These are phyloP conservation scores for Perccottus glenii DNA, from an alignment of 2,113 vertebrate species.

Conservation along the genomic window DNA sequence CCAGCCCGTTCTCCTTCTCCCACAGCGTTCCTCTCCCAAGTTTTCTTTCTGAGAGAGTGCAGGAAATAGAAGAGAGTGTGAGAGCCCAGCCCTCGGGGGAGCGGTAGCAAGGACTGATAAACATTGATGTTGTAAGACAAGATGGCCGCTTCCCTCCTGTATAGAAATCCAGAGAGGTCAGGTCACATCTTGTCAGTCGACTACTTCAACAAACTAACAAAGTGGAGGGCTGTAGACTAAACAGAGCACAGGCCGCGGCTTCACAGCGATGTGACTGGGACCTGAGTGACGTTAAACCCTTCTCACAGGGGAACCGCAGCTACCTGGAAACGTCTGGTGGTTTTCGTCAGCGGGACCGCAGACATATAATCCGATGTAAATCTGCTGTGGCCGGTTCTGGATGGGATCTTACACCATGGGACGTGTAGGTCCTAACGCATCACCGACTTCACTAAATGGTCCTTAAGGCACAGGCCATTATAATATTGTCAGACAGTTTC, in stretches of 20 bases:
- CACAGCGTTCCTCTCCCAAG: slow-evolving; percentile 1
- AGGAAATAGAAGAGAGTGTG: slow-evolving; percentile 47
- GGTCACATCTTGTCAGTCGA: slow-evolving; percentile 63
- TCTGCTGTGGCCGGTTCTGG: slow-evolving; percentile 25
- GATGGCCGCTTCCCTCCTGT: slow-evolving; percentile 62
- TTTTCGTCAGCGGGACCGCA: slow-evolving; percentile 14
- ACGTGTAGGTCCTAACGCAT: slow-evolving; percentile 38
- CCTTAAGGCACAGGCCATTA: slow-evolving; percentile 33
- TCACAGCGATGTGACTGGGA: slow-evolving; percentile 10
- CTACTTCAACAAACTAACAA: slow-evolving; percentile 70
- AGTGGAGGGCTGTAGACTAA: slow-evolving; percentile 65
- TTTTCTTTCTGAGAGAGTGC: slow-evolving; percentile 20
- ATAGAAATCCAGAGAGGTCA: slow-evolving; percentile 53
- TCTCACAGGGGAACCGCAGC: slow-evolving; percentile 26
- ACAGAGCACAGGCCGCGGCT: slow-evolving; percentile 45
- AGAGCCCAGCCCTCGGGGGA: slow-evolving; percentile 45
- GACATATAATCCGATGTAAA: slow-evolving; percentile 15
- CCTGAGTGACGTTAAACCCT: slow-evolving; percentile 32
- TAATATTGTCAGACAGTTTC: slow-evolving; percentile 41
- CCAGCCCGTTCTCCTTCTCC: slow-evolving; percentile 10
- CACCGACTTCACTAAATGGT: slow-evolving; percentile 24
- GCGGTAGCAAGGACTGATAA: slow-evolving; percentile 53
- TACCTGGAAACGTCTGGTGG: slow-evolving; percentile 41
- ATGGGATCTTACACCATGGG: slow-evolving; percentile 37
- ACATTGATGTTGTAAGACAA: slow-evolving; percentile 74